Percentiles rank a stretch among this genome's conserved stretches.
These are phyloP conservation scores for Microtus pennsylvanicus DNA, from an alignment of 2,113 vertebrate species.

Conservation along the genomic window DNA sequence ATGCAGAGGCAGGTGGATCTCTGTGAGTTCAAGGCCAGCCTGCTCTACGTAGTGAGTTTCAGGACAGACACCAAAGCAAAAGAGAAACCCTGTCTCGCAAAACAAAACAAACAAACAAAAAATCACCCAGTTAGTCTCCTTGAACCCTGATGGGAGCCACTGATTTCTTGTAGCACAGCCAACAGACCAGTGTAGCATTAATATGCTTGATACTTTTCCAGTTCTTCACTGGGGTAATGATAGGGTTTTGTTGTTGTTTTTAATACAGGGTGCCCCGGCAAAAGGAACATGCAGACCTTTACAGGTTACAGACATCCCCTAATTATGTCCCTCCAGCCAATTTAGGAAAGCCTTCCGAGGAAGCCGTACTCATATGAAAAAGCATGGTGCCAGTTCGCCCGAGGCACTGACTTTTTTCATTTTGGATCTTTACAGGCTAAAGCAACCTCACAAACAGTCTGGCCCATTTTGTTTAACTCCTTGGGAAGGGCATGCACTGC, in stretches of 20 bases:
- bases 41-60: too few relatives aligned
- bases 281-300: neutral
- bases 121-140: neutral
- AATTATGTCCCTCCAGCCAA: neutral
- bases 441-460: neutral
- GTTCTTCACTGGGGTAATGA: neutral
- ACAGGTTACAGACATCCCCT: neutral
- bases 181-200: neutral
- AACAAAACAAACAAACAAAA: neutral
- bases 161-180: constrained; percentile 1
- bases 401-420: neutral
- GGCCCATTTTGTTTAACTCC: neutral
- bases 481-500: neutral
- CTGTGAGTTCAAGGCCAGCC: too few relatives aligned
- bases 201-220: neutral
- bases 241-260: neutral
- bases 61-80: too few relatives aligned
- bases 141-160: neutral
- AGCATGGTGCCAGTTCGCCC: neutral
- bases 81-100: too few relatives aligned
- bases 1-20: too few relatives aligned
- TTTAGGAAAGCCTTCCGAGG: neutral
- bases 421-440: neutral
- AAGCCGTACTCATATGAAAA: neutral
- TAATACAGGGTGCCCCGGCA: neutral